Percentiles rank a stretch among this genome's conserved stretches.
These are phyloP conservation scores for Apotomis turbidana DNA, from an alignment of 2,888 invertebrate genomes.

Conservation along the genomic window DNA sequence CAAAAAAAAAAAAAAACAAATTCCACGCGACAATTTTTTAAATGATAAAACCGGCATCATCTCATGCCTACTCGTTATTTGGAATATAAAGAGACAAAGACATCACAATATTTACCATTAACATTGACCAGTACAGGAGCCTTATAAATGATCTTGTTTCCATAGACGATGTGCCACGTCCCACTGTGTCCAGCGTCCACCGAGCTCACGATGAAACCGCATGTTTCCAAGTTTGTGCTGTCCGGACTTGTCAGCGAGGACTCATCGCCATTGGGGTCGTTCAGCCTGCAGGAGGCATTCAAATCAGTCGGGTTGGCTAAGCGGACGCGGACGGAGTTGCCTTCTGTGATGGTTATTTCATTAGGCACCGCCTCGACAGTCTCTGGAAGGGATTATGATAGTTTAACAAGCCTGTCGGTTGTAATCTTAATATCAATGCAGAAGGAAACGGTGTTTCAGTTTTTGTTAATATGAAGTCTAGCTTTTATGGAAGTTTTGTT, in stretches of 20 bases:
- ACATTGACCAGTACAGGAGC: constrained; percentile 32
- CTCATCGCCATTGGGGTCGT: constrained; percentile 17
- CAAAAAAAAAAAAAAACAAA: no score
- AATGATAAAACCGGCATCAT: no score
- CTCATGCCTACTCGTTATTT: no score
- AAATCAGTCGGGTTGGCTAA: constrained; percentile 23
- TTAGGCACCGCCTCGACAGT: constrained; percentile 22
- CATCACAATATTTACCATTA: constrained; percentile 19
- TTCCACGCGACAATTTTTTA: no score
- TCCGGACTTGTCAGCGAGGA: not conserved
- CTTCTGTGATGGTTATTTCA: constrained; percentile 35
- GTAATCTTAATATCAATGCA: no score
- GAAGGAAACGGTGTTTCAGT: no score
- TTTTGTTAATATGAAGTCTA: no score
- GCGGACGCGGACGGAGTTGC: constrained; percentile 31
- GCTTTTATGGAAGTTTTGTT: no score
- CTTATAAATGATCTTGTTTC: constrained; percentile 33
- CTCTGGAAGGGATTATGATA: constrained; percentile 26
- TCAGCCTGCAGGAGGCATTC: constrained; percentile 22
- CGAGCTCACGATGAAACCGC: constrained; percentile 30
- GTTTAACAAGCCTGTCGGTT: no score
- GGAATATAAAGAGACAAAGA: no score
- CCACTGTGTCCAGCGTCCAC: constrained; percentile 22
- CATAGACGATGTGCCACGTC: constrained; percentile 35
- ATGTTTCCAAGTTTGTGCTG: not conserved